Evolutionary conservation across 2,888 invertebrate genomes (phyloP), one percentile per base, ranked within the genome.

Genomic region (Cotesia congregata): DNA sequence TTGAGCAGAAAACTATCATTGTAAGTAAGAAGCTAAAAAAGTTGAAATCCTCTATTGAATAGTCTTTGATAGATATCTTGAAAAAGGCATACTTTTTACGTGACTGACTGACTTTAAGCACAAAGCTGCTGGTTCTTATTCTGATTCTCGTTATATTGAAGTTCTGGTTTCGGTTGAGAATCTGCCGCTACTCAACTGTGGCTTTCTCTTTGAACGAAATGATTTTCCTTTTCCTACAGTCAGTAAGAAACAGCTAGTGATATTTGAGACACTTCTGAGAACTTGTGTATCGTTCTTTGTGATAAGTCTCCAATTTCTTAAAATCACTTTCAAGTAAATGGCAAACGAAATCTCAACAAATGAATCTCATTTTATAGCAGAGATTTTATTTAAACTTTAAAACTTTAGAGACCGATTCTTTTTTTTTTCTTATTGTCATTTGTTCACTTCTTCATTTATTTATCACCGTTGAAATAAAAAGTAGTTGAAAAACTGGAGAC

Each of bases 281-380:
- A 15, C 62, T 6, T 4, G 12, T n/a, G 71, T 61, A 71, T 60
- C 39, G 40, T 71, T 17, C 12, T 71, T 61, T 71, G 62, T 38
- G 61, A 62, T 62, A 68, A 20, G 20, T 17, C 50, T 69, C 50
- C 69, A 69, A 69, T 59, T 69, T 69, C 38, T 67, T 39, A n/a
- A 6, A 62, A 62, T 20, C 12, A 39, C 38, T n/a, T 39, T 40
- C 39, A 30, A 67, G 6, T 40, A n/a, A 67, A 39, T 67, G n/a
- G 12, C 6, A 39, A 30, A 15, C 4, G 7, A 38, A 67, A 20
- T 67, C 67, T 20, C 39, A 4, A 38, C 9, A 38, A 62, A 6
- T 62, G 12, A 50, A 50, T 50, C 12, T 4, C 50, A 50, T 50
- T 50, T 30, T 30, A 30, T 30, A 30, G 2, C 30, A 30, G 30